Base-by-base conservation (phyloP, 2,888 invertebrate genomes). In the Argyresthia albistria region DNA sequence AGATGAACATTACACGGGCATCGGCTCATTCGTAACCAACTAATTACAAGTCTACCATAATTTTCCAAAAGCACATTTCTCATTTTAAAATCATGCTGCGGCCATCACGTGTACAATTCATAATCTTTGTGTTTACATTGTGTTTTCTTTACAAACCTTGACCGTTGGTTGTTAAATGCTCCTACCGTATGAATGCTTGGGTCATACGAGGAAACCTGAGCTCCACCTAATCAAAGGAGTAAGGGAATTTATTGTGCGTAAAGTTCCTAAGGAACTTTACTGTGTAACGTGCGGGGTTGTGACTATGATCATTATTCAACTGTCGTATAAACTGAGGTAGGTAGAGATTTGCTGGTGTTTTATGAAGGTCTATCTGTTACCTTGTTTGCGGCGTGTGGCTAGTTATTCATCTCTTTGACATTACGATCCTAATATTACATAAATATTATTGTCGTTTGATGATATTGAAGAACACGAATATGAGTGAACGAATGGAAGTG, bases 221-320 rank as follows among this genome's bases (percentile, higher is more conserved):
- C 70, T 62, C 59, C 56, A 61, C 75, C 81, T 80, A 84, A 86
- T 86, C 83, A 86, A 81, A 83, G 76, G 78, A 74, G 74, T 80
- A 80, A 80, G 81, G 80, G 70, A 80, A 79, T 83, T 83, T 84
- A 84, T 81, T 80, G 81, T 79, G 76, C 74, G 78, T 78, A 48
- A 15, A 37, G 48, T 48, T 8, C 48, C 37, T 48, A 37, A 37
- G 48, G 12, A 48, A 76, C 79, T 83, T 80, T 82, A 86, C 83
- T 80, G 83, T 81, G 73, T 83, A 86, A 83, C 80, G 83, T 81
- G 73, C 74, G 70, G 69, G 70, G 74, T 75, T 76, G 71, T 76
- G 82, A 80, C 76, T 72, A 73, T 65, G 64, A 73, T 82, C 84
- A 86, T 87, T 86, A 86, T 79, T 86, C 82, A 80, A 66, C 69